Evolutionary conservation across 2,888 invertebrate species (phyloP), one percentile per base, ranked within the genome.

Genomic region (Taphrorychus bicolor): DNA sequence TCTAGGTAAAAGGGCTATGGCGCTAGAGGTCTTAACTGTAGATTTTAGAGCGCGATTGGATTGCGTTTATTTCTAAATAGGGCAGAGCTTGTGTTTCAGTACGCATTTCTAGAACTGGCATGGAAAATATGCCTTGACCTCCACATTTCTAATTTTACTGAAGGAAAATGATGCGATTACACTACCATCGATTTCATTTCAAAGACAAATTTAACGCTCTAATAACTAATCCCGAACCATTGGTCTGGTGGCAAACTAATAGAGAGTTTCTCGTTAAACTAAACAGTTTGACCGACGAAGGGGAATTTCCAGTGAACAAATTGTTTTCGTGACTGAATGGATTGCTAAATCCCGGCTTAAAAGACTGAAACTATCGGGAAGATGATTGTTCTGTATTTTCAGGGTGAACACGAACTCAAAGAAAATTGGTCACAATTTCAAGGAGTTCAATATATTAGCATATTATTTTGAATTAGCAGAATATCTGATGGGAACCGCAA

Each of bases 251-350:
- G 18, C n/a, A 22, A 52, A 60, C 18, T 51, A 60, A 21, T 41
- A 2, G 52, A 52, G 17, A 23, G 19, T 32, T 32, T 59, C 40
- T 32, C 24, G 41, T 49, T 60, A 60, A 52, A 42, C 60, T 19
- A 52, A 60, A 60, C 60, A 60, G 60, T 52, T 60, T 52, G 52
- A 52, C 52, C 21, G 52, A 9, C 41, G 32, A 40, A 41, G 52
- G 40, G 60, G 52, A 60, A 60, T 60, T 60, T 52, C 14, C 51
- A 60, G 40, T 32, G 40, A 18, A 14, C 14, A 19, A 51, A 52
- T 40, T 60, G 60, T 51, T 51, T 60, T 60, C 32, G 22, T 41
- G 51, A 40, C 52, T 23, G 23, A 14, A 52, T 51, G 32, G 17
- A 19, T 52, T 22, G 5, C 22, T 52, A 16, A 52, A 21, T 45